These are phyloP conservation scores for Papilio dardanus DNA, from an alignment of 1,140 invertebrate species.

Conservation along the genomic window DNA sequence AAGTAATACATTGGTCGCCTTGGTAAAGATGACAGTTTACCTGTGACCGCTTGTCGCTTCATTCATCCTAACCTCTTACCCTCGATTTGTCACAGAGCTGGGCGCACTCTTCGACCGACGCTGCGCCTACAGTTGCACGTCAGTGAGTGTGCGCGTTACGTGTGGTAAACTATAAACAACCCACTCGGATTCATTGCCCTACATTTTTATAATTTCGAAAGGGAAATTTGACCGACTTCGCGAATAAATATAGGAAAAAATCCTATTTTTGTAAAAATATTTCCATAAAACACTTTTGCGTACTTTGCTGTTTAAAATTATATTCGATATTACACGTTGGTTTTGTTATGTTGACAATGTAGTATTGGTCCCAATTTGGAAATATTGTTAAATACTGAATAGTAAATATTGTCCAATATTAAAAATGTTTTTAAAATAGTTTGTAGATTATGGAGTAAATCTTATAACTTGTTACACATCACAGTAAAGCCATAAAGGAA, in stretches of 20 bases:
- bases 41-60: constrained; percentile 1
- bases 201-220: not conserved
- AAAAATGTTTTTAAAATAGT: no score
- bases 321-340: not conserved
- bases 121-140: constrained; percentile 12
- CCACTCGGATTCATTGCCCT: constrained; percentile 30
- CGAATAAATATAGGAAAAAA: not conserved
- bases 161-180: constrained; percentile 32
- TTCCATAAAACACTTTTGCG: not conserved
- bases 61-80: constrained; percentile 31
- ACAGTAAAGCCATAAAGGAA: no score
- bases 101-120: constrained; percentile 3
- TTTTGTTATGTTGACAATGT: not conserved
- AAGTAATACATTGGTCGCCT: not conserved
- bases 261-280: not conserved
- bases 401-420: no score
- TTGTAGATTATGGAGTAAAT: no score
- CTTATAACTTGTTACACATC: no score
- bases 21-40: not conserved
- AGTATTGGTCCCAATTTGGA: no score
- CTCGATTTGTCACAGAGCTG: not conserved
- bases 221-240: not conserved
- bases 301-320: not conserved
- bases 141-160: constrained; percentile 28
- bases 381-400: no score